Conservation (phyloP, 2,888 invertebrate genomes). For the Ectemnius lituratus region DNA sequence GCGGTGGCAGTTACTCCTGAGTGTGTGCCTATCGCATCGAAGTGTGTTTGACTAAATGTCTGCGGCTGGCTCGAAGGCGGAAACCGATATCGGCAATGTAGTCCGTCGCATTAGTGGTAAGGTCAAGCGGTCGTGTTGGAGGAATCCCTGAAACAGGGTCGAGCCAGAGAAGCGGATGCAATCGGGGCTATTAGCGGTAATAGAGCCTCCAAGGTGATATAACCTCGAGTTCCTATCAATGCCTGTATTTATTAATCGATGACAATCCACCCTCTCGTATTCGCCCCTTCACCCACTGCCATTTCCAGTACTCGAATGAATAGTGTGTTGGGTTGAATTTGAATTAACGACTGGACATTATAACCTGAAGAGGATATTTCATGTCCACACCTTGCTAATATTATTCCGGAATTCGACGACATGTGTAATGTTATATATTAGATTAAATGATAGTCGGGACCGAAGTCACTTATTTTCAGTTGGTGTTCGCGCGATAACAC, state of each 20-base stretch:
- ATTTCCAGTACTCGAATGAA: conserved; percentile 17
- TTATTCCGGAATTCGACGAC: conserved; percentile 13
- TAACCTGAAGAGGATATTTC: conserved; percentile 23
- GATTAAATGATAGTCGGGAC: conserved; percentile 6
- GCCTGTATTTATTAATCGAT: conserved; percentile 42
- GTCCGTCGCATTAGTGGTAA: conserved; percentile 6
- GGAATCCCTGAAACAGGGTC: neutral
- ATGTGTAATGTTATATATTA: conserved; percentile 18
- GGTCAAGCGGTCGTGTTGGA: neutral
- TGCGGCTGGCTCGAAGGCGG: conserved; percentile 9
- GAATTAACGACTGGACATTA: conserved; percentile 37
- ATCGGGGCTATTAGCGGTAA: conserved; percentile 12
- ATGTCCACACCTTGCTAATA: conserved; percentile 12
- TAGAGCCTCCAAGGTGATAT: conserved; percentile 10
- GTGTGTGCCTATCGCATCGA: conserved; percentile 23
- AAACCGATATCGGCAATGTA: neutral
- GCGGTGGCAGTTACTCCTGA: conserved; percentile 43
- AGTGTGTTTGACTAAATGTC: conserved; percentile 27
- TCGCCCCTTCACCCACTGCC: no score
- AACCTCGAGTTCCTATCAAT: conserved; percentile 23
- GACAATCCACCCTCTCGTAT: conserved; percentile 21
- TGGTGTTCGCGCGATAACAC: conserved; percentile 26
- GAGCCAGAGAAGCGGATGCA: neutral
- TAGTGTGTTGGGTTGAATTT: conserved; percentile 28
- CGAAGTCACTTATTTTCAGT: conserved; percentile 25